Evolutionary conservation across 2,888 invertebrate genomes (phyloP), one percentile per base, ranked within the genome.

Genomic region (Idaea dimidiata): DNA sequence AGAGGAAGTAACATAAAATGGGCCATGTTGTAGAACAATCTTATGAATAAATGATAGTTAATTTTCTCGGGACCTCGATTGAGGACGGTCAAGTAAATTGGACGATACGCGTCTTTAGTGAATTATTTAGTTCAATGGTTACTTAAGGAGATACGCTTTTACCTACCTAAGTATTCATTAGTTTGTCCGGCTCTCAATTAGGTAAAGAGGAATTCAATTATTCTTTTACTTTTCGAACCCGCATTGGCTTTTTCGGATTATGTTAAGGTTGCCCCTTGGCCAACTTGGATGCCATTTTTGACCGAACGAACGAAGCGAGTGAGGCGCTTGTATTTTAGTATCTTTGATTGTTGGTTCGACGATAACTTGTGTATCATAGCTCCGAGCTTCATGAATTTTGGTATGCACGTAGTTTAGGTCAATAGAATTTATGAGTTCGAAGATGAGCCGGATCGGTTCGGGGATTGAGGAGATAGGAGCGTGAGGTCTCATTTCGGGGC

Each of bases 1-100:
- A 43, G 43, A 10, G 14, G 10, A 14, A 43, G 14, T 43, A n/a
- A 1, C 5, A 3, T 43, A 43, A 43, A 43, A 1, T 10, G 43
- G 43, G 14, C 8, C 43, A 43, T 43, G 43, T 43, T 6, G 43
- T 62, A 54, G 60, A 57, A 59, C 61, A 59, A 59, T 58, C 32
- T 32, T 2, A 66, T 63, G 66, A 66, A 66, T 66, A 63, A 63
- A 63, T 63, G 66, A 66, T 66, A 55, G 54, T 43, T 59, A 57
- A 61, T 61, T 63, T 60, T 61, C 56, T 57, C 32, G 24, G 58
- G 63, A 62, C 65, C 66, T 66, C 63, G 63, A 66, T 59, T 59
- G 58, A 61, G 58, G 31, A 61, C 57, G 61, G 61, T 62, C 62
- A 59, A 57, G 58, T 43, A 59, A 65, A 58, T 60, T 53, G 61